phyloP scores from a whole-genome alignment of 1,140 invertebrate species.

The Eumaeus atala region DNA sequence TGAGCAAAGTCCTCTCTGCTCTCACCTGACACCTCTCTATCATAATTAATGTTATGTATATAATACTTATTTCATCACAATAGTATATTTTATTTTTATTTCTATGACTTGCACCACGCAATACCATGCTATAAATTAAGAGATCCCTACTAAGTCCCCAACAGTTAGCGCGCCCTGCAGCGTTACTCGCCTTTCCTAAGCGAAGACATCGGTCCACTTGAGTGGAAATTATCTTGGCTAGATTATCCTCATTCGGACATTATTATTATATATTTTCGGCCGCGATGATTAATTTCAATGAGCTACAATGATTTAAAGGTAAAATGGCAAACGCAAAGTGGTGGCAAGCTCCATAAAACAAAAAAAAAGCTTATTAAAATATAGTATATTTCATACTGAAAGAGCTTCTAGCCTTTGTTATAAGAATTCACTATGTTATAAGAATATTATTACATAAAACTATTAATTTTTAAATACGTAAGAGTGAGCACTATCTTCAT shows the following conservation, averaged over 20 bases:
- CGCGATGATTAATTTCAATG: conserved; percentile 37
- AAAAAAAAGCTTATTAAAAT: no score
- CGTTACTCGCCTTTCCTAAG: conserved; percentile 46
- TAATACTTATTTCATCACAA: neutral
- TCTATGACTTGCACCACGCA: conserved; percentile 22
- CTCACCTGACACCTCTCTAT: no score
- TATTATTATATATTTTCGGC: conserved; percentile 46
- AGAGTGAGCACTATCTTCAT: no score
- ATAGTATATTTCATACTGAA: no score
- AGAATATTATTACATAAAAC: no score
- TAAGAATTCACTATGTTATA: no score
- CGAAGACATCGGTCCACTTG: conserved; percentile 52
- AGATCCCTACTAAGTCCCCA: conserved; percentile 70
- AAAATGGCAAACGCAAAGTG: no score
- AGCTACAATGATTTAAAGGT: neutral
- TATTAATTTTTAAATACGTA: no score
- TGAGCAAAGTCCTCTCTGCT: no score
- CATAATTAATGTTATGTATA: neutral
- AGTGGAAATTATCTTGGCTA: conserved; percentile 62
- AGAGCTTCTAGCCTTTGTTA: no score
- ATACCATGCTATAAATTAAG: conserved; percentile 67
- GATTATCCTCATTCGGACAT: conserved; percentile 55
- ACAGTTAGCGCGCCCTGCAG: conserved; percentile 60
- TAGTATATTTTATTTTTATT: no score
- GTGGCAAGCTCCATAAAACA: no score